phyloP scores from a whole-genome alignment of 2,888 invertebrate species.

The Lochmaea capreae region DNA sequence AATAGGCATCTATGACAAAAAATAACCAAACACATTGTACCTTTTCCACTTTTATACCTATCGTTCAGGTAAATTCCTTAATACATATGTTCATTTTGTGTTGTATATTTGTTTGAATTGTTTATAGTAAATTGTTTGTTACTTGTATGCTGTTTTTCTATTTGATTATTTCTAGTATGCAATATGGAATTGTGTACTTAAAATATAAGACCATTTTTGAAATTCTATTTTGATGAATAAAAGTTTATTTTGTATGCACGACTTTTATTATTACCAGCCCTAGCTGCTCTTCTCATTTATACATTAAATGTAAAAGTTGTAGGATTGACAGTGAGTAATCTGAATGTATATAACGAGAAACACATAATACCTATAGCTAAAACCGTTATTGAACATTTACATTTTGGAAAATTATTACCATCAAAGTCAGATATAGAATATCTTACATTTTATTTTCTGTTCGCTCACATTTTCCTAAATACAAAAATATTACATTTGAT shows the following conservation, averaged over 20 bases:
- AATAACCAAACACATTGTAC: conserved; percentile 13
- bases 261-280: neutral
- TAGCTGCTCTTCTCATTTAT: neutral
- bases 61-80: conserved; percentile 5
- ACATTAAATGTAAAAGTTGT: no score
- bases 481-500: no score
- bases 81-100: conserved; percentile 9
- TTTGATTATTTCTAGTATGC: conserved; percentile 20
- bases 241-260: conserved; percentile 17
- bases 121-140: conserved; percentile 20
- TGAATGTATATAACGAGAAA: no score
- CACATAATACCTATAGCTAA: no score
- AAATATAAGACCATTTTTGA: conserved; percentile 20
- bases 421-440: no score
- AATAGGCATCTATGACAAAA: neutral
- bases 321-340: no score
- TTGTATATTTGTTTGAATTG: conserved; percentile 19
- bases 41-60: conserved; percentile 28
- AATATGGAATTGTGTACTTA: conserved; percentile 16
- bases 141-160: conserved; percentile 5
- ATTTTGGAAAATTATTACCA: no score
- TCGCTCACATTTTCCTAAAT: no score
- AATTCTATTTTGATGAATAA: conserved; percentile 29
- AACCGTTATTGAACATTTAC: no score
- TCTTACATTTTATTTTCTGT: no score